Conservation (phyloP, 2,113 vertebrate genomes). For the Hippocampus guttulatus region DNA sequence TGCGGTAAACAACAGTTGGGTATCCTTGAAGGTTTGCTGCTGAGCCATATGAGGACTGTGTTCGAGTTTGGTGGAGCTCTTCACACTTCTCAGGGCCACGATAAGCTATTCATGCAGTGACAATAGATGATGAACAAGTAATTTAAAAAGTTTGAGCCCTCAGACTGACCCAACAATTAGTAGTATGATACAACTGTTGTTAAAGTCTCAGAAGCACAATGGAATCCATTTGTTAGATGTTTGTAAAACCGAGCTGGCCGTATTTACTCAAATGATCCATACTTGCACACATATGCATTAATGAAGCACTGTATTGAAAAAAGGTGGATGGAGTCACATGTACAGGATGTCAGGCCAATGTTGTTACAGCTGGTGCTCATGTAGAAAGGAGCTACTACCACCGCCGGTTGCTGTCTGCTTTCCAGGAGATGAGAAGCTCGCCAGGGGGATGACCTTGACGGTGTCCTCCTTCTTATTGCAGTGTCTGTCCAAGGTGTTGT, state of each 20-base stretch:
- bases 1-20: not conserved
- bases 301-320: slow-evolving; percentile 42
- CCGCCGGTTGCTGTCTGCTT: slow-evolving; percentile 67
- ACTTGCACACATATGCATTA: slow-evolving; percentile 34
- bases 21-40: not conserved
- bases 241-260: slow-evolving; percentile 38
- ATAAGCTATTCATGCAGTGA: slow-evolving; percentile 29
- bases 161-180: slow-evolving; percentile 19
- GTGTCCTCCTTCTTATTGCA: slow-evolving; percentile 80
- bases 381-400: slow-evolving; percentile 69
- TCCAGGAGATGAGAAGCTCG: slow-evolving; percentile 76
- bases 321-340: slow-evolving; percentile 32
- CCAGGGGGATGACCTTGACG: slow-evolving; percentile 87
- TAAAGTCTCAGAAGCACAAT: slow-evolving; percentile 12
- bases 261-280: slow-evolving; percentile 36
- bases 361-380: slow-evolving; percentile 85
- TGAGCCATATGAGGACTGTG: not conserved
- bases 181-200: not conserved
- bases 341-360: slow-evolving; percentile 29
- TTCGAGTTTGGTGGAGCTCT: not conserved
- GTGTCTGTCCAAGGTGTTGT: slow-evolving; percentile 87
- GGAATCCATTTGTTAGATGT: slow-evolving; percentile 21
- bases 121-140: slow-evolving; percentile 20
- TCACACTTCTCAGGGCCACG: not conserved
- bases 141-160: slow-evolving; percentile 35